Evolutionary conservation across 2,113 vertebrate genomes (phyloP), one percentile per base, ranked within the genome.

Genomic region (Tyrannus savana): DNA sequence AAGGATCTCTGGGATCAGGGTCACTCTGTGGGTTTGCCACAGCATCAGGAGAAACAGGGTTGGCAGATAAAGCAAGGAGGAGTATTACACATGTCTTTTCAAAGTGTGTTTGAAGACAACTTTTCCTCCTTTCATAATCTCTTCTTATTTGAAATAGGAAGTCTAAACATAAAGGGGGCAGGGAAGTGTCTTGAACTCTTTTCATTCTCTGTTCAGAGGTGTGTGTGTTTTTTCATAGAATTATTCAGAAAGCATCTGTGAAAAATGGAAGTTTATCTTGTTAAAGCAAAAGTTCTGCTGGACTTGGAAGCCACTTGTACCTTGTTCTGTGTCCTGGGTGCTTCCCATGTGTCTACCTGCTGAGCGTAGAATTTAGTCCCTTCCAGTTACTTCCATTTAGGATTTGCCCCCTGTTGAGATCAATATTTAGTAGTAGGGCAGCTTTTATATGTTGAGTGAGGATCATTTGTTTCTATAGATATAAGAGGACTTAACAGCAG

Each of bases 381-480:
- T 73, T 96, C 58, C 58, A 77, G 81, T 93, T 81, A 62, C 76
- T 95, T 93, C 50, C 72, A 44, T 95, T 92, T 69, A 96, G 93
- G 86, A 84, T 37, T 96, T 82, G n/a, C 75, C 67, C 88, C 94
- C 95, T 78, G 66, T 76, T 76, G 96, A 94, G 97, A 95, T 93
- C 91, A 63, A 81, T 87, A 95, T 96, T 97, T 97, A 97, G 96
- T 96, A 95, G 69, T 92, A 86, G 86, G 96, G 78, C 75, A 91
- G 87, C 95, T 96, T 87, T 95, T 97, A 93, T 96, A 95, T 92
- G 81, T 91, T 95, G 89, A 95, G 91, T 94, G 87, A 80, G 75
- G 96, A 97, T 97, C 64, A 96, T 93, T 97, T 97, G 96, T 96
- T 97, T 98, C 97, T 97, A 93, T 86, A 90, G 95, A 93, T 97